phyloP scores from a whole-genome alignment of 2,888 invertebrate genomes.

The Eristalis intricaria region DNA sequence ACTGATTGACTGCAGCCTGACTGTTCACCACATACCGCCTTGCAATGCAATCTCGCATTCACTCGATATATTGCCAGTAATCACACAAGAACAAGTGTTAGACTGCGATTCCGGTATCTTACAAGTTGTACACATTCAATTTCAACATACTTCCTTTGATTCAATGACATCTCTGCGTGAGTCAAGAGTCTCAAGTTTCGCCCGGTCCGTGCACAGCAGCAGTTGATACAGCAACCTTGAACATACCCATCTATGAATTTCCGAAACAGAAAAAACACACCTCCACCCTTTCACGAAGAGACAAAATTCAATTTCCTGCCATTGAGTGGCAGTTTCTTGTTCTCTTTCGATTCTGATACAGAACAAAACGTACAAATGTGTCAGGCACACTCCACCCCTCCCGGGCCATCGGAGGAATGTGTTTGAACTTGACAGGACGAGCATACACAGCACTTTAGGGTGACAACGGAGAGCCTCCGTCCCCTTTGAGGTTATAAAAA shows the following conservation, averaged over 20 bases:
- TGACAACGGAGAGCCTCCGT: constrained; percentile 30
- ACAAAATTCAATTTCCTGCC: constrained; percentile 32
- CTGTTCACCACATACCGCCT: no score
- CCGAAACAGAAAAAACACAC: neutral
- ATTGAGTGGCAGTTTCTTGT: constrained; percentile 14
- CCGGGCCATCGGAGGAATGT: neutral
- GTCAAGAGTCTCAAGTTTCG: neutral
- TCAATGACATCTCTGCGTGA: neutral
- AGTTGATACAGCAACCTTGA: neutral
- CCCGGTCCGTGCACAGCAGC: neutral
- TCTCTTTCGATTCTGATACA: neutral
- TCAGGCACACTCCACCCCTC: neutral
- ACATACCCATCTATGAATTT: neutral
- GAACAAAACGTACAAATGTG: constrained; percentile 1
- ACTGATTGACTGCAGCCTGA: no score
- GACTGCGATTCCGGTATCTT: neutral
- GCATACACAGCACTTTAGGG: constrained; percentile 31
- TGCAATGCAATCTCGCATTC: neutral
- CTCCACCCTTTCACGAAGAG: neutral
- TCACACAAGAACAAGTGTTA: neutral
- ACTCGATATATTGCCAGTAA: neutral
- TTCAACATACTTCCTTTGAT: neutral
- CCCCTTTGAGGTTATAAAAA: constrained; percentile 3
- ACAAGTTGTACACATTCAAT: neutral
- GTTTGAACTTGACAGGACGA: neutral